Evolutionary conservation across 2,888 invertebrate genomes (phyloP).

Genomic region (Hyles lineata): DNA sequence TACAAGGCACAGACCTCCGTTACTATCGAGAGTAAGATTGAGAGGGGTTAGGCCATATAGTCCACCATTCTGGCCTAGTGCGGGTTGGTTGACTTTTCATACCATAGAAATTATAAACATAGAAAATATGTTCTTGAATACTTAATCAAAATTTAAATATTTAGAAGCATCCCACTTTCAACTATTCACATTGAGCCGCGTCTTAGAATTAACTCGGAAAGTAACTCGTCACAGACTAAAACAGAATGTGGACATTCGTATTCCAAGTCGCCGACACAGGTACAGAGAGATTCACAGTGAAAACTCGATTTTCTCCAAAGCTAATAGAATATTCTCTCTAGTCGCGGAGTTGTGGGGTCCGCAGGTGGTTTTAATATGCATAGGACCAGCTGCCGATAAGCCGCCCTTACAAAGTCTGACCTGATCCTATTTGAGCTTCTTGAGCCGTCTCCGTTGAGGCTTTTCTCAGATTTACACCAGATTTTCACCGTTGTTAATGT

Average conservation of each 20-base stretch:
- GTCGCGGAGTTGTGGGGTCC: constrained; percentile 49
- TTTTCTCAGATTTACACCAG: constrained; percentile 63
- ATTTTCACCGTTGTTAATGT: constrained; percentile 45
- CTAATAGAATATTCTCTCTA: constrained; percentile 65
- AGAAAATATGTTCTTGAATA: too few species aligned
- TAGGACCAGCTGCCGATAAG: constrained; percentile 70
- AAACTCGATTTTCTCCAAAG: constrained; percentile 28
- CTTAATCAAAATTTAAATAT: too few species aligned
- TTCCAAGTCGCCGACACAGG: constrained; percentile 4
- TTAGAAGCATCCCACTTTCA: too few species aligned
- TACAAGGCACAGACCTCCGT: too few species aligned
- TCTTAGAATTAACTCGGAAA: too few species aligned
- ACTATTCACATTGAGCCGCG: too few species aligned
- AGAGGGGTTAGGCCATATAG: too few species aligned
- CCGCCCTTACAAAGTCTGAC: constrained; percentile 65
- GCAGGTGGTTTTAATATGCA: constrained; percentile 74
- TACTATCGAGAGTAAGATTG: too few species aligned
- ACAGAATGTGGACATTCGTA: background rate
- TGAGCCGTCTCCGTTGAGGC: constrained; percentile 51
- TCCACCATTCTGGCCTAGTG: too few species aligned
- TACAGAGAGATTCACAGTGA: constrained; percentile 4
- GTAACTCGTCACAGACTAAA: background rate
- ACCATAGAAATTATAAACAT: too few species aligned
- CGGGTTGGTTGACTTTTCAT: too few species aligned
- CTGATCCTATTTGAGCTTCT: constrained; percentile 74